Percentiles rank a stretch among this genome's conserved stretches.
Evolutionary conservation across 1,140 invertebrate species (phyloP).

Genomic region (Drosophila nannoptera): DNA sequence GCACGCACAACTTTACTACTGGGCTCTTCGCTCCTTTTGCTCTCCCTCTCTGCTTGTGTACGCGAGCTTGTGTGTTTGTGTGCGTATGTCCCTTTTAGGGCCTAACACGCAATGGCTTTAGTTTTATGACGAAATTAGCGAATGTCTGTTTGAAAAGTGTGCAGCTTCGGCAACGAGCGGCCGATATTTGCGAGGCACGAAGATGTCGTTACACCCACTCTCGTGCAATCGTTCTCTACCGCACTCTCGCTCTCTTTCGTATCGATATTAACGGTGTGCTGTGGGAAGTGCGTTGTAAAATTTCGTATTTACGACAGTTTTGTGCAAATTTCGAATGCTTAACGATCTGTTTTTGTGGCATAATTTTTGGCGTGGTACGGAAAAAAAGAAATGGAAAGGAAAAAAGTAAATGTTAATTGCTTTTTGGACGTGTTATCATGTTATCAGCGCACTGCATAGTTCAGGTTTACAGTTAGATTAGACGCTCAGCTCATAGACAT

Average conservation of each 20-base stretch:
- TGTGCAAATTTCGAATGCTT: conserved; percentile 13
- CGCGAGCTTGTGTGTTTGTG: conserved; percentile 13
- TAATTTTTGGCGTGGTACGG: conserved; percentile 38
- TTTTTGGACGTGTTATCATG: conserved; percentile 35
- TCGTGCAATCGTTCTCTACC: not conserved
- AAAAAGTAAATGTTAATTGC: conserved; percentile 31
- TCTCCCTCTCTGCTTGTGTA: conserved; percentile 19
- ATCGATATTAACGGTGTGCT: conserved; percentile 36
- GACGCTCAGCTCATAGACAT: conserved; percentile 4
- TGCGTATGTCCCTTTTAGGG: conserved; percentile 46
- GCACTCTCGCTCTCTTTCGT: not conserved
- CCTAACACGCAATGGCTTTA: conserved; percentile 68
- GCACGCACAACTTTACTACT: conserved; percentile 10
- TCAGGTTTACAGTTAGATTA: conserved; percentile 49
- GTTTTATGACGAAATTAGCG: conserved; percentile 73
- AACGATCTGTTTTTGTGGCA: conserved; percentile 39
- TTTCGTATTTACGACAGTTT: conserved; percentile 35
- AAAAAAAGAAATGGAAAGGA: conserved; percentile 1
- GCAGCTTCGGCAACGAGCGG: conserved; percentile 37
- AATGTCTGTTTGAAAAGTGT: conserved; percentile 39
- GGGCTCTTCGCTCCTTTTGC: conserved; percentile 12
- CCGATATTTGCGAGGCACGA: conserved; percentile 45
- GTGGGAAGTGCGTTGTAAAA: conserved; percentile 28
- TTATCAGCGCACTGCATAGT: conserved; percentile 47
- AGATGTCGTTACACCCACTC: conserved; percentile 1